Evolutionary conservation across 2,113 vertebrate species (phyloP).

Genomic region (Crypturellus undulatus): DNA sequence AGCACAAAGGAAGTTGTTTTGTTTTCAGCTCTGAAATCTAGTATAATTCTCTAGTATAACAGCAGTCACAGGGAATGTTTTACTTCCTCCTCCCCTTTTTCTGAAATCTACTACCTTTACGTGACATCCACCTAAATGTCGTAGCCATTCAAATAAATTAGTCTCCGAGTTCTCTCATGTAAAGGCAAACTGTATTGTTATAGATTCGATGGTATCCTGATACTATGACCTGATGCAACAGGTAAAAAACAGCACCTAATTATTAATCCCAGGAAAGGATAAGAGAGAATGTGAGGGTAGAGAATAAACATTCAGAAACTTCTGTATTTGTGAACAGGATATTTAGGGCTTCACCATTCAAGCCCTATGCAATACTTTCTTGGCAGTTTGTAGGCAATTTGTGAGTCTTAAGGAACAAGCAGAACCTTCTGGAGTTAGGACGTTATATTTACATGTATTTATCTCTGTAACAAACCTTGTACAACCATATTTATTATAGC

Average conservation of each 20-base stretch:
- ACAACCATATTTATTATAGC: neutral
- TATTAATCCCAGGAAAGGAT: neutral
- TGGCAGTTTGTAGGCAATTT: neutral
- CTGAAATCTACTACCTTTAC: neutral
- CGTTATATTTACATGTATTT: neutral
- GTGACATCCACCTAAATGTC: neutral
- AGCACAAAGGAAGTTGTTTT: neutral
- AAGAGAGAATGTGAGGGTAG: neutral
- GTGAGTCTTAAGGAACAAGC: neutral
- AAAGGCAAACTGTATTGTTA: neutral
- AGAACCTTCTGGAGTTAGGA: neutral
- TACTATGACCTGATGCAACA: neutral
- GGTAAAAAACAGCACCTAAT: neutral
- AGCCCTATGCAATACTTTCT: neutral
- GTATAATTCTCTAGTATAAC: neutral
- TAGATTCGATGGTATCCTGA: neutral
- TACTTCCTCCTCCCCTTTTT: neutral
- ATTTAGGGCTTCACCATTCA: neutral
- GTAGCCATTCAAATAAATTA: neutral
- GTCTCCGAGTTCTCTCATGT: neutral
- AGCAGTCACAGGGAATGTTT: neutral
- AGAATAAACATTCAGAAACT: neutral
- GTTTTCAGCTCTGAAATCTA: neutral
- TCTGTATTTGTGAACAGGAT: neutral
- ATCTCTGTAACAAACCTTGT: neutral